These are phyloP conservation scores for Himalopsyche tibetana DNA, from an alignment of 2,888 invertebrate genomes.

Conservation along the genomic window DNA sequence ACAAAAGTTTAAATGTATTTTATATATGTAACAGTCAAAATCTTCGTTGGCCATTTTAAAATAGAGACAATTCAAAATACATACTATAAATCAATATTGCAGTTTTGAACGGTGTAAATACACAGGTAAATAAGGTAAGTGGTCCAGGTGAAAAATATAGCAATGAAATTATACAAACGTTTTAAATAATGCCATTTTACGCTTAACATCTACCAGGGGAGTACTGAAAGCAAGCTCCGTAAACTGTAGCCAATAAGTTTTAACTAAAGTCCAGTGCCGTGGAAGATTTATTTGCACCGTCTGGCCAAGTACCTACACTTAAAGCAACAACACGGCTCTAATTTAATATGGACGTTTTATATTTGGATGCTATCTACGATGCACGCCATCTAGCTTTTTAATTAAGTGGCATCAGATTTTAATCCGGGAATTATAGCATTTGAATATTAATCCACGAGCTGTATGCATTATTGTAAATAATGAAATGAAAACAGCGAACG, in stretches of 20 bases:
- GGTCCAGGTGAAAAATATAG: background rate
- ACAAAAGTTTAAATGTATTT: too few species aligned
- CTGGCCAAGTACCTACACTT: background rate
- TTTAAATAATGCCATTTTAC: conserved; percentile 41
- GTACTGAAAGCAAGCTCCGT: conserved; percentile 35
- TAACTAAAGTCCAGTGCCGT: conserved; percentile 40
- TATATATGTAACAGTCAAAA: too few species aligned
- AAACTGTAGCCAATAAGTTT: conserved; percentile 43
- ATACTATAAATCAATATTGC: too few species aligned
- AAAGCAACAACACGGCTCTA: conserved; percentile 7
- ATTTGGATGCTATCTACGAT: background rate
- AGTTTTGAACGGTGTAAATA: background rate
- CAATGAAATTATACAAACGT: conserved; percentile 38
- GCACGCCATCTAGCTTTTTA: background rate
- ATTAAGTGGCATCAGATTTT: background rate
- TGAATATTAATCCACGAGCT: too few species aligned
- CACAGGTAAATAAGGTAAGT: background rate
- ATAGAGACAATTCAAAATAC: too few species aligned
- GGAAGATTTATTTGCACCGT: conserved; percentile 24
- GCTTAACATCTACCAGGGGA: conserved; percentile 30
- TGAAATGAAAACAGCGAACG: too few species aligned
- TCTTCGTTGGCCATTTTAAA: too few species aligned
- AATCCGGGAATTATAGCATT: background rate
- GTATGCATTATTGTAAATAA: too few species aligned
- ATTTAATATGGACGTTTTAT: conserved; percentile 5